Base-by-base conservation (phyloP, 2,113 vertebrate species). In the Catharus bicknelli region DNA sequence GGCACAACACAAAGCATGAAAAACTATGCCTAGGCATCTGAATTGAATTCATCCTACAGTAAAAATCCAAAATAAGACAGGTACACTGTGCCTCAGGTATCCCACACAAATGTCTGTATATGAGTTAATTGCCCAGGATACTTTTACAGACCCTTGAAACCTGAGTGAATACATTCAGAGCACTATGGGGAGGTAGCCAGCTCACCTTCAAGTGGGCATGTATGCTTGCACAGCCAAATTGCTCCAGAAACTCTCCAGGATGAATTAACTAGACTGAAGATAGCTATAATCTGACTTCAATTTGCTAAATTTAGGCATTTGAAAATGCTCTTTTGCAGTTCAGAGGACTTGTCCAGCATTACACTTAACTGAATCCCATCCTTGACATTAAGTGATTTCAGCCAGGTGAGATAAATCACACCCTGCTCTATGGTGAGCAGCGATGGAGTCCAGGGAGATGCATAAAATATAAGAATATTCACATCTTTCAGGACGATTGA, bases 1-100 rank as follows among this genome's bases (percentile, higher is more conserved):
- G 30, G 7, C 18, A 57, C 19, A 57, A 36, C 4, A 40, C 0
- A 36, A 14, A 77, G 1, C 54, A 50, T 5, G n/a, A 53, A 19
- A 66, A 45, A 22, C 34, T 51, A 34, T 29, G 4, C 12, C 18
- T 77, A n/a, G 29, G 48, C 21, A 45, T 40, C 17, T 76, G 43
- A 68, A 77, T 84, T 81, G 13, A 66, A 27, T 48, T 53, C 1
- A 29, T n/a, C 12, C 34, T 76, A 10, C 16, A 34, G 22, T 29
- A 74, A 84, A 61, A 16, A 70, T 53, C 22, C 34, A 57, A 89
- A 90, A 48, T 62, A 59, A 70, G 19, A 9, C 19, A 53, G 34
- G 17, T 57, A n/a, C 17, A 6, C 25, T 58, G 43, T 67, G 16
- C 5, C 10, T 42, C 43, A 54, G 8, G 11, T 63, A 70, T 69